These are phyloP conservation scores for Siniperca chuatsi DNA, from an alignment of 2,113 vertebrate genomes.

Conservation along the genomic window DNA sequence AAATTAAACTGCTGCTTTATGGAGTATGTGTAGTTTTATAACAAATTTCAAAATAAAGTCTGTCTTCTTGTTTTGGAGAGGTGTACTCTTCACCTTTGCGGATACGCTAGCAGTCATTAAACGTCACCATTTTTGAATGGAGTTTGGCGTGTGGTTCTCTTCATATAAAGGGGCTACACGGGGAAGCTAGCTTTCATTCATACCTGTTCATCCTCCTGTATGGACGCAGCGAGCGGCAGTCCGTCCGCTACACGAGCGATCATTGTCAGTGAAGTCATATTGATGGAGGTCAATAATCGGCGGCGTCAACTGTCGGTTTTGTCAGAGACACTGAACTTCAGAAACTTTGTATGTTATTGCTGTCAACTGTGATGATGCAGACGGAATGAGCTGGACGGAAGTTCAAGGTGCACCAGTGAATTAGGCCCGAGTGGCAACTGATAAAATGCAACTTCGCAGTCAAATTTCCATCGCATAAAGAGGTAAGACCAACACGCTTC, in stretches of 20 bases:
- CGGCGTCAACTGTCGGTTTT: not conserved
- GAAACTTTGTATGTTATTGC: constrained; percentile 5
- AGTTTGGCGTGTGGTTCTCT: not conserved
- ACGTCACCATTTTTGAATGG: not conserved
- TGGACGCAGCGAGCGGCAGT: constrained; percentile 92
- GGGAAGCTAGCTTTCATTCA: constrained; percentile 25
- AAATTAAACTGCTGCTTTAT: not conserved
- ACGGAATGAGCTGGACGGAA: constrained; percentile 61
- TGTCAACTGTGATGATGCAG: constrained; percentile 45
- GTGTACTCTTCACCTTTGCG: not conserved
- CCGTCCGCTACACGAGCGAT: constrained; percentile 95
- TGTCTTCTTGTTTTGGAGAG: not conserved
- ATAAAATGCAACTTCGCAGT: not conserved
- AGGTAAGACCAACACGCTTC: not conserved
- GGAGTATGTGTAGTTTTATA: too few species aligned
- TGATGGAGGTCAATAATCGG: not conserved
- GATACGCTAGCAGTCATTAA: not conserved
- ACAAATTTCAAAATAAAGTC: not conserved
- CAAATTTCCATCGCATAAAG: constrained; percentile 21
- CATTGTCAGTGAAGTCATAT: constrained; percentile 93
- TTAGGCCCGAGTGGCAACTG: constrained; percentile 57
- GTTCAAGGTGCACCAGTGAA: constrained; percentile 51
- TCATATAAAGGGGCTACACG: accelerated
- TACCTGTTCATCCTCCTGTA: constrained; percentile 96
- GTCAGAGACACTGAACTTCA: not conserved